phyloP scores from a whole-genome alignment of 2,797 vertebrate species.

The Melanotaenia trifasciata region DNA sequence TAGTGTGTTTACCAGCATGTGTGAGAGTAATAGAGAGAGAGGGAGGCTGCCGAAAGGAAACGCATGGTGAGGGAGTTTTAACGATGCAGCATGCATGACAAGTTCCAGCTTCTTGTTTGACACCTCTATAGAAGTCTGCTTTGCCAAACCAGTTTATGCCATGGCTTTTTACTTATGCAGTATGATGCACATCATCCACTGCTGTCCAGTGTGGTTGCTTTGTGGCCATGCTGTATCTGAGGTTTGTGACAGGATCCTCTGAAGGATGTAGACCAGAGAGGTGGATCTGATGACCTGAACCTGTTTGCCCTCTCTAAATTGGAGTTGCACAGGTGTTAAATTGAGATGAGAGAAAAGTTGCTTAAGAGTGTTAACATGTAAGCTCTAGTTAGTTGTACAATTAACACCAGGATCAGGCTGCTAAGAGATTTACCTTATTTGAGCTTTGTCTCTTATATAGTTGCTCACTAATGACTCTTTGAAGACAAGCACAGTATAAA shows the following conservation, averaged over 20 bases:
- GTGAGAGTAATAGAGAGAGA: conserved; percentile 23
- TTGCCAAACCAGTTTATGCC: conserved; percentile 36
- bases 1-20: conserved; percentile 52
- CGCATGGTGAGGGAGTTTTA: conserved; percentile 62
- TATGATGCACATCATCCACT: conserved; percentile 7
- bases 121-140: conserved; percentile 49
- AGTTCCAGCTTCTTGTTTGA: conserved; percentile 65
- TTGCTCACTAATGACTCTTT: background rate
- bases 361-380: background rate
- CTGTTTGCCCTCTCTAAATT: background rate
- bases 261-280: conserved; percentile 3
- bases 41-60: conserved; percentile 38
- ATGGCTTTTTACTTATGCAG: conserved; percentile 32
- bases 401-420: background rate
- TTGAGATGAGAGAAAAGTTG: conserved; percentile 2
- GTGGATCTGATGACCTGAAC: background rate
- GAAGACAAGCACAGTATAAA: background rate
- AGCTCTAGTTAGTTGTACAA: background rate
- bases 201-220: conserved; percentile 10
- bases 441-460: background rate
- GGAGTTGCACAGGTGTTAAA: background rate
- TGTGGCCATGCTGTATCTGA: conserved; percentile 24
- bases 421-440: conserved; percentile 3
- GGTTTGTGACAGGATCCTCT: conserved; percentile 19
- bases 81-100: conserved; percentile 73